Percentiles rank a stretch among this genome's conserved stretches.
phyloP scores from a whole-genome alignment of 1,140 invertebrate species.

The Leptoteleia sp. region DNA sequence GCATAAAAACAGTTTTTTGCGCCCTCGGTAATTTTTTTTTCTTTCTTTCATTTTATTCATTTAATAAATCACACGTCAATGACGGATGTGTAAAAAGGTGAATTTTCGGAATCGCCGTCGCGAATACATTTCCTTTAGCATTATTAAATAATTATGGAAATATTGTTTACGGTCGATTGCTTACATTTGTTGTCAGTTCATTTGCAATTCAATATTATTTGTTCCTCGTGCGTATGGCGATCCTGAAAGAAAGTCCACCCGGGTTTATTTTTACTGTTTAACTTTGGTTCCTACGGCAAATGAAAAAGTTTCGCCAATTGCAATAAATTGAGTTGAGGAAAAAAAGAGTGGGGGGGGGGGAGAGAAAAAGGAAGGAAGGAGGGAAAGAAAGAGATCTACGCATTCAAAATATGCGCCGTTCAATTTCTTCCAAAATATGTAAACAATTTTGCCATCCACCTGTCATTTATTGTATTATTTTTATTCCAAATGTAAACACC shows the following conservation, averaged over 20 bases:
- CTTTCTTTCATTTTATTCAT: conserved; percentile 3
- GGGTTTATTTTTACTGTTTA: neutral
- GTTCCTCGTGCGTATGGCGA: neutral
- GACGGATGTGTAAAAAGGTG: too few species aligned
- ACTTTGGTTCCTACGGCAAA: too few species aligned
- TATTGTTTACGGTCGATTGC: conserved; percentile 23
- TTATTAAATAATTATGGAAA: conserved; percentile 23
- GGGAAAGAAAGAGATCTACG: too few species aligned
- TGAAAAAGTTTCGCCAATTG: too few species aligned
- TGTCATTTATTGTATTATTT: too few species aligned
- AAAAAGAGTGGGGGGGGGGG: too few species aligned
- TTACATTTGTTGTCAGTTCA: neutral
- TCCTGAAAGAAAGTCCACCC: neutral
- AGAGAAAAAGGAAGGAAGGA: too few species aligned
- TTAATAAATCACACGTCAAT: neutral
- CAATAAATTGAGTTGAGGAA: too few species aligned
- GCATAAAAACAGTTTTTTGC: neutral
- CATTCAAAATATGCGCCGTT: too few species aligned
- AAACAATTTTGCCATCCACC: too few species aligned
- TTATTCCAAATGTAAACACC: too few species aligned
- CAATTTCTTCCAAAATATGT: too few species aligned
- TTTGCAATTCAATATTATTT: conserved; percentile 1
- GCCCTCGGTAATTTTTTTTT: neutral
- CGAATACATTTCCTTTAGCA: conserved; percentile 3
- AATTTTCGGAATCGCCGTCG: neutral